phyloP scores from a whole-genome alignment of 2,113 vertebrate species.

The Macheiramphus alcinus region DNA sequence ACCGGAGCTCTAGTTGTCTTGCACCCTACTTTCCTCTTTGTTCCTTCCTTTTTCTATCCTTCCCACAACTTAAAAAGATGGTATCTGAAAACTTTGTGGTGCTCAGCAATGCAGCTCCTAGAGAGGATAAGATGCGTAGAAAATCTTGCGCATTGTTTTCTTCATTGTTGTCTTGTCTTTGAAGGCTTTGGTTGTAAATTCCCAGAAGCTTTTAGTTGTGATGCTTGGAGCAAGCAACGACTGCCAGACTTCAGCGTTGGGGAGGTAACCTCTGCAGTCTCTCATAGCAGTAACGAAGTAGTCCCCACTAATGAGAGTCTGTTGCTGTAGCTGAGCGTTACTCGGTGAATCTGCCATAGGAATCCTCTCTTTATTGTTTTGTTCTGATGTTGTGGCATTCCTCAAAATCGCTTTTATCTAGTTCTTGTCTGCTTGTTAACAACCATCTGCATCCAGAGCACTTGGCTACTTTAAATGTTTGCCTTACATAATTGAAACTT shows the following conservation, averaged over 20 bases:
- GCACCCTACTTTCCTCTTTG: not conserved
- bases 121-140: not conserved
- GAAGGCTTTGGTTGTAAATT: not conserved
- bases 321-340: not conserved
- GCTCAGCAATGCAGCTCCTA: not conserved
- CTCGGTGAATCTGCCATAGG: not conserved
- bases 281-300: rapidly evolving
- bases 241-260: rapidly evolving
- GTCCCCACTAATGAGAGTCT: not conserved
- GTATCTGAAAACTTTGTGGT: rapidly evolving
- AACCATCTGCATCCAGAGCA: not conserved
- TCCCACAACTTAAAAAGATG: not conserved
- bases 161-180: not conserved
- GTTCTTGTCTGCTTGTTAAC: not conserved
- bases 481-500: not conserved
- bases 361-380: not conserved
- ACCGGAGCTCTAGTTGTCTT: not conserved
- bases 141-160: too few species aligned
- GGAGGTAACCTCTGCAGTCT: not conserved
- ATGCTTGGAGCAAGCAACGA: rapidly evolving
- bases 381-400: not conserved
- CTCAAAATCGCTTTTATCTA: not conserved
- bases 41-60: not conserved
- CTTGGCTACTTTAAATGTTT: not conserved
- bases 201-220: not conserved